Evolutionary conservation across 2,113 vertebrate genomes (phyloP), one percentile per base, ranked within the genome.

Genomic region (Argyrosomus japonicus): DNA sequence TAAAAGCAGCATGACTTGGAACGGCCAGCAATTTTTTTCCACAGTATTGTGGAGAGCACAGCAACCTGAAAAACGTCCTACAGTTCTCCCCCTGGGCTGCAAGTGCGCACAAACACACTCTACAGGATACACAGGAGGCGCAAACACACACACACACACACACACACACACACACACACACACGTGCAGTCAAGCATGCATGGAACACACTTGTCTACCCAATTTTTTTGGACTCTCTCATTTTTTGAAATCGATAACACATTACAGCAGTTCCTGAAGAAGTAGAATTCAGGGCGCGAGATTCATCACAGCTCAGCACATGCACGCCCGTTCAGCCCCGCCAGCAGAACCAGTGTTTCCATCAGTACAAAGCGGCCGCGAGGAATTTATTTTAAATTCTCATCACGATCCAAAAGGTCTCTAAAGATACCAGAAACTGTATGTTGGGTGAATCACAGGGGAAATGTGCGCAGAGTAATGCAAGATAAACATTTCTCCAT

Each of bases 231-330:
- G 56, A 61, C 13, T 53, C 60, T 43, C 51, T 88, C 77, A 56
- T 86, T 90, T 87, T 40, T 43, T 58, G 6, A 85, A 89, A 92
- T 93, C 90, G 48, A 93, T 93, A 93, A 88, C 77, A 88, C 86
- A 93, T 94, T 93, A 92, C 83, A 75, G 85, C 48, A 15, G 82
- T 71, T 91, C 83, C 83, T 81, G 84, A 58, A 79, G 85, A 87
- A 77, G 87, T 50, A 45, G 63, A 76, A 51, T 14, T 21, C 75
- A 17, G 68, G 7, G 79, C 69, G 14, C 6, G 6, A 25, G 83
- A 81, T 82, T 86, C 70, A 53, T 83, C 75, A n/a, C 65, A n/a
- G 71, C 68, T 65, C 74, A 29, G 68, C 70, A 60, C 62, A 54
- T 7, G 50, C 65, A 70, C 48, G 21, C 27, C 53, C 40, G 74